Base-by-base conservation (phyloP, 2,797 vertebrate species). In the Rachycentron canadum region DNA sequence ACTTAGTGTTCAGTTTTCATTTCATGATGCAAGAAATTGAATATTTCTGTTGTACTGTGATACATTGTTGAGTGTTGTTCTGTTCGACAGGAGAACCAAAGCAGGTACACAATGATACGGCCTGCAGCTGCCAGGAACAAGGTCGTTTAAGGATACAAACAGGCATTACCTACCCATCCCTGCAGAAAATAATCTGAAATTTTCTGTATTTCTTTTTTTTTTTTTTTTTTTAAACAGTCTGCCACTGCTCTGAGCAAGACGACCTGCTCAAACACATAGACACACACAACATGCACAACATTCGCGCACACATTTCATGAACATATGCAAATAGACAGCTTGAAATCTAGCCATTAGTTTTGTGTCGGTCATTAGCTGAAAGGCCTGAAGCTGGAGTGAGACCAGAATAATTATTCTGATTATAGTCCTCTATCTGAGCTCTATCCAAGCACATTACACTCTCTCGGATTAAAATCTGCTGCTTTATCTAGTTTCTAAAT, bases 321-420 rank as follows among this genome's bases (percentile, higher is more conserved):
- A 28, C 45, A 65, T 61, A 73, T 75, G 79, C 52, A 66, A 71
- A 79, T 52, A 79, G 49, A 52, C 79, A 55, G 73, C 60, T 81
- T 79, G 85, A 86, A 85, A 84, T 74, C 47, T 11, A 63, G 79
- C 86, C 76, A 81, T 88, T 19, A 68, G 63, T 53, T 79, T 55
- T 62, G 78, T 26, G 67, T 43, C 66, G 82, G 81, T 89, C 88
- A 89, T 92, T 87, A 92, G 73, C 87, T 92, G 88, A 90, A 89
- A 90, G 84, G 87, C 87, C 87, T 17, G 47, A 67, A 90, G 89
- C 85, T 89, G 88, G 84, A 91, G 65, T 32, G 47, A 78, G 69
- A 82, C 84, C 86, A 92, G 79, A 84, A 92, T 92, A 90, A 89
- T 91, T 86, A 89, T 86, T 90, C 81, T 88, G 87, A 90, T 93